Base-by-base conservation (phyloP, 2,888 invertebrate genomes). In the Phragmatobia fuliginosa region DNA sequence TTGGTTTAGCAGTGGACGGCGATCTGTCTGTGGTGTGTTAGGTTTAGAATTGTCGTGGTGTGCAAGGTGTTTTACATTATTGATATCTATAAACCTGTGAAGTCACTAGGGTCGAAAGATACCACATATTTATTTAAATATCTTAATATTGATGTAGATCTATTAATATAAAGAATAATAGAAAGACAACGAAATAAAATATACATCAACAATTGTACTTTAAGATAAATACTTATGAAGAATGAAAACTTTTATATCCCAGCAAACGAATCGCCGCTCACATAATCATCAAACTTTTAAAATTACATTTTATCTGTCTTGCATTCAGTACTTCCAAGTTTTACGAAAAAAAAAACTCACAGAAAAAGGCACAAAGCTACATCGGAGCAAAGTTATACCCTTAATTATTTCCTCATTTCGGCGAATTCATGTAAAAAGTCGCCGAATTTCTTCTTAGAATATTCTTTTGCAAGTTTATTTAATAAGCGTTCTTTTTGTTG, bases 211-310 rank as follows among this genome's bases (percentile, higher is more conserved):
- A 65, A 61, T 66, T 68, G 74, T 66, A 60, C 67, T 71, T 71
- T 71, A 72, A 59, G 69, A 72, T 74, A 79, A 62, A 70, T 41
- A n/a, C 36, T 61, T 52, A 73, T 75, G 73, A 71, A n/a, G 59
- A 75, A 73, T 71, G 62, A 31, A 73, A 80, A 68, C 64, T 75
- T 75, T 71, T 70, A 45, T 64, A 62, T 73, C 65, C 25, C 61
- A 67, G 21, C 5, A 21, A 8, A 45, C 67, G 69, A 68, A 73
- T 71, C 70, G 71, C 66, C 68, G 60, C 66, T 63, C 56, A 71
- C 60, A 75, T 75, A 80, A 80, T 76, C 80, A 80, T 82, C 82
- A 76, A 80, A 73, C 74, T 56, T 67, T 66, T 77, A 82, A 81
- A 80, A 82, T 82, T 73, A 62, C 72, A 71, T 66, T 67, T 56